Percentiles rank a stretch among this genome's conserved stretches.
Evolutionary conservation across 2,888 invertebrate species (phyloP).

Genomic region (Parelbella ahira): DNA sequence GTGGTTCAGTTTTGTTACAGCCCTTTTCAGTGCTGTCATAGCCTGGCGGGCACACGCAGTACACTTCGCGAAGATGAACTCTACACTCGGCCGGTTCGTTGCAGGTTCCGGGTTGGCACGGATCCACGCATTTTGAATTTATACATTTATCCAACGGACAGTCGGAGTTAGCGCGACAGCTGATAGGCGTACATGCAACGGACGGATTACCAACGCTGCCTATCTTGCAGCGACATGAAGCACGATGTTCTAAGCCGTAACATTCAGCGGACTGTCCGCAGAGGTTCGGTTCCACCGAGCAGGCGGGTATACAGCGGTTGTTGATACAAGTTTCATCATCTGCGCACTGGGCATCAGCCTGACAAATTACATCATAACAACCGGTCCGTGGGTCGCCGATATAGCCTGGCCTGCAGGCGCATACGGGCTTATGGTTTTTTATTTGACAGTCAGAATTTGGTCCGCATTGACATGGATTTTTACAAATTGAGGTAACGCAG

Average conservation of each 20-base stretch:
- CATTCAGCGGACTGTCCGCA: constrained; percentile 91
- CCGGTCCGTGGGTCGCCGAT: constrained; percentile 92
- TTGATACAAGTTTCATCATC: constrained; percentile 92
- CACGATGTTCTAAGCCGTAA: constrained; percentile 88
- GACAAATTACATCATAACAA: constrained; percentile 88
- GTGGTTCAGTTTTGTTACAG: constrained; percentile 81
- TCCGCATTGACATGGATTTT: constrained; percentile 92
- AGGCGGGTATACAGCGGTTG: constrained; percentile 90
- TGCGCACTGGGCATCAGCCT: constrained; percentile 88
- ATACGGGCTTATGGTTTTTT: constrained; percentile 91
- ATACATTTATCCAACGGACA: constrained; percentile 91
- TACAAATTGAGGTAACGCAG: constrained; percentile 89
- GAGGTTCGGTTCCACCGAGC: constrained; percentile 83
- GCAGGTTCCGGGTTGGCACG: constrained; percentile 87
- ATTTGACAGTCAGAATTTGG: constrained; percentile 91
- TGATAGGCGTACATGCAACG: constrained; percentile 87
- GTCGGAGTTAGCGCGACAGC: constrained; percentile 88
- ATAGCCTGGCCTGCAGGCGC: constrained; percentile 90
- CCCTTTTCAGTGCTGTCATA: constrained; percentile 83
- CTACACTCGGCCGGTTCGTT: constrained; percentile 87
- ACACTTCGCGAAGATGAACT: constrained; percentile 86
- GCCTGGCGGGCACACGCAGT: constrained; percentile 91
- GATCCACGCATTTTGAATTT: constrained; percentile 88
- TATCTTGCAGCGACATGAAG: constrained; percentile 90
- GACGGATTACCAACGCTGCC: constrained; percentile 91